phyloP scores from a whole-genome alignment of 92 coral and sea anemone genomes.

The Epizoanthus scotinus region DNA sequence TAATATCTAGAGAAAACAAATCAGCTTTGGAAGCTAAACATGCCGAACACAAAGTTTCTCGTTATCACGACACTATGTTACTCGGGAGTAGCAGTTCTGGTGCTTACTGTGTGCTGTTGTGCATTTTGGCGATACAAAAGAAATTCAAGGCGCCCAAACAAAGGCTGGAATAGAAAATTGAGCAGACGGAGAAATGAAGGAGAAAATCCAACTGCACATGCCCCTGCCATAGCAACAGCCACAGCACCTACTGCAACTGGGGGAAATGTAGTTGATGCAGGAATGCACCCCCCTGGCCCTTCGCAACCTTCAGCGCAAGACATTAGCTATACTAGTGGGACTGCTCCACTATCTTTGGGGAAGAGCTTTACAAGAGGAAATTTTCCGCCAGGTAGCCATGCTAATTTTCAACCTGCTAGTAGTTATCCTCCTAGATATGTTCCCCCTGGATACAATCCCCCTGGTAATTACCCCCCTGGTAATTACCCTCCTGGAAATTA shows the following conservation, averaged over 20 bases:
- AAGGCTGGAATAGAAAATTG: slow-evolving; percentile 46
- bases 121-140: slow-evolving; percentile 74
- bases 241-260: background rate
- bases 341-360: slow-evolving; percentile 5
- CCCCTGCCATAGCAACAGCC: background rate
- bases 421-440: too few species aligned
- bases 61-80: slow-evolving; percentile 83
- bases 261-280: background rate
- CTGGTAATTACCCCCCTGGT: too few species aligned
- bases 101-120: slow-evolving; percentile 83
- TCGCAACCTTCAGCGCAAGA: slow-evolving; percentile 32
- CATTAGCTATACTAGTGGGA: background rate
- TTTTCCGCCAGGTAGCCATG: background rate
- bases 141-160: slow-evolving; percentile 56
- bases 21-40: slow-evolving; percentile 22
- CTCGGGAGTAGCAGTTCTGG: slow-evolving; percentile 71
- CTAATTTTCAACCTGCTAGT: too few species aligned
- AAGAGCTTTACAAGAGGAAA: slow-evolving; percentile 15
- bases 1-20: too few species aligned
- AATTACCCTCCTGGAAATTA: background rate
- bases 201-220: slow-evolving; percentile 28
- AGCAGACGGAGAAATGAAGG: slow-evolving; percentile 45
- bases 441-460: background rate
- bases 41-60: slow-evolving; percentile 79
- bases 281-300: background rate